Evolutionary conservation across 2,797 vertebrate genomes (phyloP).

Genomic region (Delichon dasypus): DNA sequence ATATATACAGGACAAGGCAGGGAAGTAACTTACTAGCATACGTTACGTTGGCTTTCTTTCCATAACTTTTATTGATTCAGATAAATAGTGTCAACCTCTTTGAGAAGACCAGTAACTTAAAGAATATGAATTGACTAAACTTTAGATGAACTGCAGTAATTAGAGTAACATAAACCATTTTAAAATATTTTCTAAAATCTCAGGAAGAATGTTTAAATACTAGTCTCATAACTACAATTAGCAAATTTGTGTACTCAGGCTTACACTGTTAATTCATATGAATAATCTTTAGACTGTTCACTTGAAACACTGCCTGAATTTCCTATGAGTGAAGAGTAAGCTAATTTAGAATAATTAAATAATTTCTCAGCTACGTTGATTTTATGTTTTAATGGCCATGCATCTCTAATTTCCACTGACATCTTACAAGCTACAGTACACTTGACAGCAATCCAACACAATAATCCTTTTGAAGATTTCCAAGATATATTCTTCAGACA

Average conservation of each 20-base stretch:
- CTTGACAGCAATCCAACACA: not conserved
- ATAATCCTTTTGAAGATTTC: not conserved
- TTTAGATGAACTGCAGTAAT: not conserved
- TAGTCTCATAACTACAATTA: not conserved
- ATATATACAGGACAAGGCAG: accelerated
- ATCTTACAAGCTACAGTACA: not conserved
- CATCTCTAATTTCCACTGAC: not conserved
- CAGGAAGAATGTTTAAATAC: not conserved
- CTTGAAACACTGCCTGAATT: not conserved
- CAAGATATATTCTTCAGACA: not conserved
- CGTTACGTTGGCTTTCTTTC: not conserved
- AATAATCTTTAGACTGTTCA: not conserved
- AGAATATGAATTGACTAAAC: not conserved
- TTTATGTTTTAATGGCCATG: not conserved
- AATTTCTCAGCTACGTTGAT: not conserved
- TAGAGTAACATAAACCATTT: not conserved
- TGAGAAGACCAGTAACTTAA: not conserved
- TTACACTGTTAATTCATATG: not conserved
- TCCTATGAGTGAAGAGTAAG: not conserved
- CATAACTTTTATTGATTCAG: not conserved
- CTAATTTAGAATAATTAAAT: not conserved
- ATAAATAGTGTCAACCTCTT: not conserved
- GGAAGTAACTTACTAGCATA: not conserved
- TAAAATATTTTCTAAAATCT: not conserved
- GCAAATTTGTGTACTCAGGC: not conserved